Base-by-base conservation (phyloP, 2,888 invertebrate genomes). In the Seira ritae region DNA sequence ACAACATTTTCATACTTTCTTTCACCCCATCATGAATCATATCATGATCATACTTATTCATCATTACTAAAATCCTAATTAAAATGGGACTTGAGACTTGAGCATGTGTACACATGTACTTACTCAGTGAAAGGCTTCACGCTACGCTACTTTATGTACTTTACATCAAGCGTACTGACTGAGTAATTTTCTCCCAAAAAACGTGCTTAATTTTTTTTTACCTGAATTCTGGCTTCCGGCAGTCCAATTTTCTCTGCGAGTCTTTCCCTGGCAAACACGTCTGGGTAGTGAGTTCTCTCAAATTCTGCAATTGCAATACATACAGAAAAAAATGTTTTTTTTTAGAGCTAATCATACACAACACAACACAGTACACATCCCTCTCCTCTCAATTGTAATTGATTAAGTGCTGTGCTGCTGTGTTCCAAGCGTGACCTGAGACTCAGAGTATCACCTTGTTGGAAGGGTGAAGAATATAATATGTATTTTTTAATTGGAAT, bases 161-260 rank as follows among this genome's bases (percentile, higher is more conserved):
- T 31, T 31, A 8, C 31, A 31, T 31, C 31, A 31, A 31, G 8
- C 31, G 8, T 31, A 4, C 31, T n/a, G n/a, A n/a, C n/a, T n/a
- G n/a, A n/a, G n/a, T n/a, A n/a, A n/a, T n/a, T n/a, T n/a, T n/a
- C n/a, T n/a, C n/a, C n/a, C n/a, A n/a, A n/a, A n/a, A n/a, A n/a
- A n/a, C n/a, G n/a, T n/a, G n/a, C n/a, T n/a, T n/a, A n/a, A n/a
- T n/a, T n/a, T n/a, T n/a, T 93, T 94, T 95, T 94, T 94, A 97
- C 98, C 96, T 98, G 98, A 94, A 98, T 98, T 94, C 98, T 95
- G 93, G 98, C 98, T 95, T 98, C 98, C 92, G 97, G 98, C 92
- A 98, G 95, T 93, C 96, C 96, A 92, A 98, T 98, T 94, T 97
- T 97, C 93, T 96, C 96, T 88, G 98, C 98, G 91, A 98, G 94